Evolutionary conservation across 2,113 vertebrate genomes (phyloP).

Genomic region (Heterochromis multidens): DNA sequence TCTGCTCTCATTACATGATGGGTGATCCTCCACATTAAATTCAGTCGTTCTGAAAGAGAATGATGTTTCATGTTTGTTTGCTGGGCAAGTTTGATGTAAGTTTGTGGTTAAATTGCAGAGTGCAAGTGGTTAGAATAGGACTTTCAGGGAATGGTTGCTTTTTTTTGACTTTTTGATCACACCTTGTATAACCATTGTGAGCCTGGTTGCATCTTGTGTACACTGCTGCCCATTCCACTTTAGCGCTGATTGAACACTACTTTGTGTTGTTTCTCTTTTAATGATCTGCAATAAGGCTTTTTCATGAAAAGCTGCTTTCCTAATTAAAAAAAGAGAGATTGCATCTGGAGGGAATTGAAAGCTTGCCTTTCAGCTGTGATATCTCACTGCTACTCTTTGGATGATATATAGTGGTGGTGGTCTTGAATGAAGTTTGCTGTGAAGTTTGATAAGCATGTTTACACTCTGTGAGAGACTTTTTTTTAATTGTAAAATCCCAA

Average conservation of each 20-base stretch:
- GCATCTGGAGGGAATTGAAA: background rate
- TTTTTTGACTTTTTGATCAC: background rate
- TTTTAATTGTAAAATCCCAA: background rate
- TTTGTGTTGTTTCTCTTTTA: background rate
- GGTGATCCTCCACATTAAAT: background rate
- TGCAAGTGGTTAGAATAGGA: background rate
- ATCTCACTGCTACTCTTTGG: background rate
- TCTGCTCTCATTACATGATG: background rate
- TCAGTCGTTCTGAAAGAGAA: too few species aligned
- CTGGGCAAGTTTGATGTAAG: background rate
- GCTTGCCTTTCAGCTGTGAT: slow-evolving; percentile 7
- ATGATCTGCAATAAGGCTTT: background rate
- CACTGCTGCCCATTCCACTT: background rate
- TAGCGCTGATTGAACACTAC: background rate
- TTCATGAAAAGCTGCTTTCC: background rate
- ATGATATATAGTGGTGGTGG: background rate
- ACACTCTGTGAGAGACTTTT: background rate
- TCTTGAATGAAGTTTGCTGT: background rate
- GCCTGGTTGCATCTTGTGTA: background rate
- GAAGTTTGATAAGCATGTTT: slow-evolving; percentile 4
- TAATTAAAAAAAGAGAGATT: slow-evolving; percentile 31
- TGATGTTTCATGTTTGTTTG: background rate
- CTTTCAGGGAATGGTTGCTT: background rate
- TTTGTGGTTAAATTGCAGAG: background rate
- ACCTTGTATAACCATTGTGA: background rate